Conservation (phyloP, 2,888 invertebrate genomes). For the Drosophila affinis region DNA sequence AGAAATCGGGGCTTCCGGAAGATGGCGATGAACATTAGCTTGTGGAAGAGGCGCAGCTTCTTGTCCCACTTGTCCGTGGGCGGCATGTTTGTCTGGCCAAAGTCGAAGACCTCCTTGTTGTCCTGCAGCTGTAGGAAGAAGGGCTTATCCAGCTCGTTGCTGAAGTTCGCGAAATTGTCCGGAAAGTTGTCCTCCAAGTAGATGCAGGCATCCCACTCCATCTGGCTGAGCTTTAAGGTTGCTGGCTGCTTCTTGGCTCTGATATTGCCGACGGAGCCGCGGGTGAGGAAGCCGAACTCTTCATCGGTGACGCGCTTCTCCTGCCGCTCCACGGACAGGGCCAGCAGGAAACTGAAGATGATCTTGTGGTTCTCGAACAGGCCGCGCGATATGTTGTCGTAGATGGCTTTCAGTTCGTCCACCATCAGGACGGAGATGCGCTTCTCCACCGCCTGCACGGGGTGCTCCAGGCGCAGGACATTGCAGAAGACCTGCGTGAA, state of each 20-base stretch:
- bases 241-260: slow-evolving; percentile 86
- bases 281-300: slow-evolving; percentile 91
- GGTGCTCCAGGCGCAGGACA: slow-evolving; percentile 91
- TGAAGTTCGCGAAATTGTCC: slow-evolving; percentile 85
- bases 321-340: slow-evolving; percentile 88
- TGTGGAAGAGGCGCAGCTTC: slow-evolving; percentile 89
- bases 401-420: slow-evolving; percentile 92
- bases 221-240: slow-evolving; percentile 85
- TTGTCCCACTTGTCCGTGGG: slow-evolving; percentile 87
- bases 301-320: slow-evolving; percentile 85
- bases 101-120: slow-evolving; percentile 85
- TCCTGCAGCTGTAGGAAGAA: slow-evolving; percentile 87
- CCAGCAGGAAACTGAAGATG: slow-evolving; percentile 93
- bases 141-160: slow-evolving; percentile 85
- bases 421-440: slow-evolving; percentile 89
- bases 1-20: slow-evolving; percentile 92
- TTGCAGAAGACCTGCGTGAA: slow-evolving; percentile 91
- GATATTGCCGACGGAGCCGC: slow-evolving; percentile 88
- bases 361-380: slow-evolving; percentile 96
- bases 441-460: slow-evolving; percentile 86
- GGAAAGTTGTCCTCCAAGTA: slow-evolving; percentile 87
- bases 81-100: slow-evolving; percentile 81
- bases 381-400: slow-evolving; percentile 94
- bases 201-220: slow-evolving; percentile 88
- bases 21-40: slow-evolving; percentile 90